Conservation (phyloP, 2,113 vertebrate species). For the Strix uralensis region DNA sequence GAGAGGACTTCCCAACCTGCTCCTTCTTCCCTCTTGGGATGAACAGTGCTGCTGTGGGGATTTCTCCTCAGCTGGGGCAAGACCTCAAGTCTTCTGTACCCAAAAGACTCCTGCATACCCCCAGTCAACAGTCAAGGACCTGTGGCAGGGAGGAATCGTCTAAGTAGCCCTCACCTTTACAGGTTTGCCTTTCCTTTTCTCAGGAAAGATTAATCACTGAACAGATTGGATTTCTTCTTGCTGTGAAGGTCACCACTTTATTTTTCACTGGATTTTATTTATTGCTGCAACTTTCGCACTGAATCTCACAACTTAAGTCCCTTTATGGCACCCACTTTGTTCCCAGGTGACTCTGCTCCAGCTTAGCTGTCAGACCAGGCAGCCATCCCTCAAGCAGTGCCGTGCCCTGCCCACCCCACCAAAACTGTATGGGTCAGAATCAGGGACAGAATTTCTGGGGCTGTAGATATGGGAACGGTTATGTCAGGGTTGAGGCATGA, state of each 20-base stretch:
- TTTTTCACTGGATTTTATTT: not conserved
- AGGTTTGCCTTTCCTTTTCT: no score
- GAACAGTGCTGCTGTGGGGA: not conserved
- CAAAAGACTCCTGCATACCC: not conserved
- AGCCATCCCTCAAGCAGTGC: not conserved
- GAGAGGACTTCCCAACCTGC: not conserved
- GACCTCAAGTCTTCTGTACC: not conserved
- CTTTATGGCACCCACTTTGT: not conserved
- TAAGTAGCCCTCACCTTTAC: not conserved
- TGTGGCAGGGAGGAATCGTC: not conserved
- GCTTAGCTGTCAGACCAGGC: not conserved
- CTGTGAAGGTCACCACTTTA: not conserved
- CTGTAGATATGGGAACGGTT: not conserved
- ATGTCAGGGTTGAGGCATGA: not conserved
- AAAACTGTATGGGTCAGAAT: fast-evolving
- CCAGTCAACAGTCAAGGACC: not conserved
- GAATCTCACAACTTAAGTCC: not conserved
- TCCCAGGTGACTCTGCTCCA: not conserved
- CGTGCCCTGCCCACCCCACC: no score
- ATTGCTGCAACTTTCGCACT: not conserved
- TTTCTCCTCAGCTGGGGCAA: not conserved
- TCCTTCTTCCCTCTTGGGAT: not conserved
- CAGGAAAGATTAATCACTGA: not conserved
- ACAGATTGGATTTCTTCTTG: not conserved
- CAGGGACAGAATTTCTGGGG: not conserved